Conservation (phyloP, 1,140 invertebrate species). For the Rhopalosiphum maidis region DNA sequence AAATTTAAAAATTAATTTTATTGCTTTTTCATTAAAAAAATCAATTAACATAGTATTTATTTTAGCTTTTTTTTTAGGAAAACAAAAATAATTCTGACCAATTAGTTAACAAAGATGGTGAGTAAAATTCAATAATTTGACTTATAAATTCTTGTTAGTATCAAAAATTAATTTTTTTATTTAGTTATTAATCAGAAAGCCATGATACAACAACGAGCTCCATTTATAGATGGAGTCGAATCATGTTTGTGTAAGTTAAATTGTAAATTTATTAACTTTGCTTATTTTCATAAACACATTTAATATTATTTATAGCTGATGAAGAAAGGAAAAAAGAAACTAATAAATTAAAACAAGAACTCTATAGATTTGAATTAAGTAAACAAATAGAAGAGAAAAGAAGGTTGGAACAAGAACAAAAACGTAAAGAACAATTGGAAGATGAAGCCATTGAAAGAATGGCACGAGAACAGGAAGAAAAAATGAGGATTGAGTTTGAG, state of each 20-base stretch:
- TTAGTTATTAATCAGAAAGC: neutral
- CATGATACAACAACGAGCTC: neutral
- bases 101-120: neutral
- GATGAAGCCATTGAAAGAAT: slow-evolving; percentile 47
- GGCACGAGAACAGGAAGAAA: slow-evolving; percentile 29
- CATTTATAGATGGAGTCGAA: slow-evolving; percentile 20
- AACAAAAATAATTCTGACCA: neutral
- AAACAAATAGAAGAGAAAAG: slow-evolving; percentile 51
- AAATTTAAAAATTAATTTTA: neutral
- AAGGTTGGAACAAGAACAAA: slow-evolving; percentile 15
- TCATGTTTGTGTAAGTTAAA: slow-evolving; percentile 34
- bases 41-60: neutral
- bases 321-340: slow-evolving; percentile 24
- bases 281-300: neutral
- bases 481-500: slow-evolving; percentile 34
- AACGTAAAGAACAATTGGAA: slow-evolving; percentile 34
- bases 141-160: neutral
- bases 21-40: neutral
- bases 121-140: neutral
- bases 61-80: slow-evolving; percentile 8
- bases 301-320: slow-evolving; percentile 2
- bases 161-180: slow-evolving; percentile 9
- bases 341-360: slow-evolving; percentile 48
- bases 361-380: slow-evolving; percentile 41
- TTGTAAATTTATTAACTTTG: neutral